Evolutionary conservation across 2,113 vertebrate species (phyloP), one percentile per base, ranked within the genome.

Genomic region (Scytalopus superciliaris): DNA sequence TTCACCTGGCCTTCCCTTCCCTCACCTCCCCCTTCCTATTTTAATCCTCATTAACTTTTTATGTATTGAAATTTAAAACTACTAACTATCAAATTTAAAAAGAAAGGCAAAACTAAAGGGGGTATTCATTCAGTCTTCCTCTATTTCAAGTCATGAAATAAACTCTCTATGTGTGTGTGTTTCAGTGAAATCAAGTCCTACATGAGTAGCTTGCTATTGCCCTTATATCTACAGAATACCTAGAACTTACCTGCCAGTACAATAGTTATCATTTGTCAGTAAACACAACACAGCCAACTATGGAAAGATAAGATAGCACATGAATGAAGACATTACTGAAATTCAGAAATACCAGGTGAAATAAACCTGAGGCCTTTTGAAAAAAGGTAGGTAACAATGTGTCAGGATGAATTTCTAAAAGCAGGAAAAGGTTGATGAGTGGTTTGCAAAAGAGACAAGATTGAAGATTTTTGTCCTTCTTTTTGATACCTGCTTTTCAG

Each of bases 1-100:
- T 3, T 40, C 10, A 8, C 5, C 7, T 19, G 9, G 4, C 25
- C 12, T 39, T 1, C 10, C 1, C 9, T n/a, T 39, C 16, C 1
- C 11, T n/a, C 31, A 13, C 1, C 7, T 28, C 3, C 10, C 9
- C 14, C 12, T 28, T 53, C 14, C 1, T 6, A 21, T n/a, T 56
- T 74, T 11, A 64, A 31, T 49, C 5, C 7, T 39, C 6, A 1
- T 47, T 3, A 11, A 52, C 8, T 39, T 89, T 40, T 39, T 56
- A 10, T 56, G 21, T 42, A 10, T 12, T 84, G 10, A 64, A 76
- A 86, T 60, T 10, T 35, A 44, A 78, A 81, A 12, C 16, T 19
- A 5, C 27, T 49, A 27, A 30, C 17, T 40, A 21, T 7, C 15
- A 53, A 47, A 78, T 55, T 69, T 64, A 6, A 62, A 69, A 70